A percentile compares a stretch with the other conserved stretches of the same genome.
phyloP scores from a whole-genome alignment of 2,113 vertebrate species.

The Nesospiza acunhae region DNA sequence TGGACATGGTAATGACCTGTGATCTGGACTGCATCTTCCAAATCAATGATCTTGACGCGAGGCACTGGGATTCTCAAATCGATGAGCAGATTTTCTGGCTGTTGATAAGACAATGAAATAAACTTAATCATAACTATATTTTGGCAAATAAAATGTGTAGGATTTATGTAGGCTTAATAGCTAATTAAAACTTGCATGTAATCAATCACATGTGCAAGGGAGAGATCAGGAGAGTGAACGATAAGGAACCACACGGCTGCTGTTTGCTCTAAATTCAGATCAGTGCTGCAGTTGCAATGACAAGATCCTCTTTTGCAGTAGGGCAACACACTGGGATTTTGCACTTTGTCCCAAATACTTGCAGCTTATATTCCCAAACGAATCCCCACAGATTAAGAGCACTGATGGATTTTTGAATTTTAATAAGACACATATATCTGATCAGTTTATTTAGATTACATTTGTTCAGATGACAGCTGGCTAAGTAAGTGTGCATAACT shows the following conservation, averaged over 20 bases:
- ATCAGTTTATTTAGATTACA: not conserved
- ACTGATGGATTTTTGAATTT: not conserved
- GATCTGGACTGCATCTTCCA: conserved; percentile 94
- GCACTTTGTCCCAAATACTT: not conserved
- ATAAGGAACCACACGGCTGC: not conserved
- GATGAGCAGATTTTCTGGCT: conserved; percentile 98
- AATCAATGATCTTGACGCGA: conserved; percentile 89
- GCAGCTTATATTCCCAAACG: not conserved
- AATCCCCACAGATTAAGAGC: not conserved
- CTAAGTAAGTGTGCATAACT: not conserved
- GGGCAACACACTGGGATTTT: not conserved
- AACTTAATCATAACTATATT: not conserved
- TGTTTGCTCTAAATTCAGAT: not conserved
- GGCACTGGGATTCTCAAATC: conserved; percentile 87
- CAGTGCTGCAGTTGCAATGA: not conserved
- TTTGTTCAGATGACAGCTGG: not conserved
- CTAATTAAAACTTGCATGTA: not conserved
- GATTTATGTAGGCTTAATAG: not conserved
- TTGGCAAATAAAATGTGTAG: not conserved
- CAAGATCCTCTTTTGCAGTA: not conserved
- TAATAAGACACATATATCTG: not conserved
- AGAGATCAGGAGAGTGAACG: not conserved
- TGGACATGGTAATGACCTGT: conserved; percentile 91
- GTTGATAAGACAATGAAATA: not conserved
- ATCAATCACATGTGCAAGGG: not conserved